Conservation (phyloP, 1,140 invertebrate genomes). For the Lanistes nyassanus region DNA sequence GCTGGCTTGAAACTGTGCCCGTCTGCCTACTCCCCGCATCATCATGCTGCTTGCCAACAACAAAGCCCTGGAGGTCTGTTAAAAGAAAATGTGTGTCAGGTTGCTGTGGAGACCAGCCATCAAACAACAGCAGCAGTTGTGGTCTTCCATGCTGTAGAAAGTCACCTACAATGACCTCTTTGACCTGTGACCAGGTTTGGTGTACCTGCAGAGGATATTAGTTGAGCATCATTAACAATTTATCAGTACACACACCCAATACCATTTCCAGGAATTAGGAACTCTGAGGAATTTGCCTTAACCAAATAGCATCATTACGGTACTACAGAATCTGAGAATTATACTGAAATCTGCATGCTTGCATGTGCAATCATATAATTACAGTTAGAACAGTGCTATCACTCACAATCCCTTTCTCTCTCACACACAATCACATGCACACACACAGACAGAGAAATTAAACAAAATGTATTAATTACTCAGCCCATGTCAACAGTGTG, state of each 20-base stretch:
- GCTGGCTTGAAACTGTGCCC: background rate
- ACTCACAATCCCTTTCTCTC: too few relatives aligned
- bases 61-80: slow-evolving; percentile 7
- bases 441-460: too few relatives aligned
- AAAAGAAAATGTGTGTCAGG: background rate
- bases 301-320: background rate
- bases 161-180: background rate
- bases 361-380: too few relatives aligned
- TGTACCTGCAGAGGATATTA: background rate
- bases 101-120: background rate
- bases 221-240: background rate
- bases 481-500: too few relatives aligned
- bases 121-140: slow-evolving; percentile 10
- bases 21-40: slow-evolving; percentile 1
- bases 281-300: background rate
- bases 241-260: background rate
- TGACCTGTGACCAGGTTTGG: slow-evolving; percentile 6
- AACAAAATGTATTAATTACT: too few relatives aligned
- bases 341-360: too few relatives aligned
- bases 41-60: background rate
- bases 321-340: too few relatives aligned
- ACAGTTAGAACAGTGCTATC: too few relatives aligned
- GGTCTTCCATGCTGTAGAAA: slow-evolving; percentile 8
- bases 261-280: too few relatives aligned
- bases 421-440: too few relatives aligned